These are phyloP conservation scores for Julus scanicus DNA, from an alignment of 2,888 invertebrate genomes.

Conservation along the genomic window DNA sequence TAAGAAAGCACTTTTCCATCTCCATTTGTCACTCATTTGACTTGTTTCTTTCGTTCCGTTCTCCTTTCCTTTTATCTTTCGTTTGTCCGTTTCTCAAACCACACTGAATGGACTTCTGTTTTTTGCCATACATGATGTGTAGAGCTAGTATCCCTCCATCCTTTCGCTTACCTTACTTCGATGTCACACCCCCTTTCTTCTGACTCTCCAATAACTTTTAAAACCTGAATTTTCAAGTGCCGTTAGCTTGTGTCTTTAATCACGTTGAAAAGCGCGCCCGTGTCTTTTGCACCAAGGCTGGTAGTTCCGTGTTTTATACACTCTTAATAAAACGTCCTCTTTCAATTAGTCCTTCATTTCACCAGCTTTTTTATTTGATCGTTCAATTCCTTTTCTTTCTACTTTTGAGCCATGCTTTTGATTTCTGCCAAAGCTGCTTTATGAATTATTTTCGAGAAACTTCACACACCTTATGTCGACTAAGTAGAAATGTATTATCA, in stretches of 20 bases:
- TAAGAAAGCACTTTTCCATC: conserved; percentile 66
- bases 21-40: background rate
- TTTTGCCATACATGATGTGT: conserved; percentile 39
- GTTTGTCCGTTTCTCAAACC: conserved; percentile 16
- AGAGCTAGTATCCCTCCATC: conserved; percentile 15
- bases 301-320: conserved; percentile 5
- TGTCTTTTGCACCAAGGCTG: conserved; percentile 8
- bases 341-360: background rate
- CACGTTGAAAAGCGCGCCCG: conserved; percentile 31
- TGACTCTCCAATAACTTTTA: background rate
- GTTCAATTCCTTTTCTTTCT: background rate
- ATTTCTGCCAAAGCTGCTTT: background rate
- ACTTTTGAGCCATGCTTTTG: background rate
- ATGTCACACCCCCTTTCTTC: conserved; percentile 30
- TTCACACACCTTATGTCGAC: background rate
- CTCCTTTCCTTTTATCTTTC: conserved; percentile 36
- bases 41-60: conserved; percentile 35
- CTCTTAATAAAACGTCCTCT: background rate
- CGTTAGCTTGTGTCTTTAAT: background rate
- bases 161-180: conserved; percentile 35
- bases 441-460: background rate
- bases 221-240: background rate
- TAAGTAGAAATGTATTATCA: background rate
- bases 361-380: background rate
- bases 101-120: conserved; percentile 13